Evolutionary conservation across 2,797 vertebrate species (phyloP).

Genomic region (Podargus strigoides): DNA sequence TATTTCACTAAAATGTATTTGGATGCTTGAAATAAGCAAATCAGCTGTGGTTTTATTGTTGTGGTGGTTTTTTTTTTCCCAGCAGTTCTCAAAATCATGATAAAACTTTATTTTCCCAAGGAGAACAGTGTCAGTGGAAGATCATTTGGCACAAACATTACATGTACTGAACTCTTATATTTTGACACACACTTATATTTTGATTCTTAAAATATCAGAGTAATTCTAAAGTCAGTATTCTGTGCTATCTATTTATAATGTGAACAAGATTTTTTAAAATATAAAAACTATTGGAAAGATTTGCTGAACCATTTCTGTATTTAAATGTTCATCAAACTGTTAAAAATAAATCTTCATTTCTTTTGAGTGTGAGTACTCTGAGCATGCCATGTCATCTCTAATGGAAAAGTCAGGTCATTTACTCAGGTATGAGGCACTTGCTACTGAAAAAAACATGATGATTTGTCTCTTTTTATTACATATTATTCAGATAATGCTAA

Average conservation of each 20-base stretch:
- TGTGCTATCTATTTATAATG: not conserved
- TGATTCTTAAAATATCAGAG: not conserved
- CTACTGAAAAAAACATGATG: conserved; percentile 76
- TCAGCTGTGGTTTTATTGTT: not conserved
- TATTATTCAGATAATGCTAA: conserved; percentile 73
- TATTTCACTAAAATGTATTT: not conserved
- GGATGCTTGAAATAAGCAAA: not conserved
- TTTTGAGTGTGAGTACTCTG: conserved; percentile 48
- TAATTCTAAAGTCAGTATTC: not conserved
- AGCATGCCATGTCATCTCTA: conserved; percentile 55
- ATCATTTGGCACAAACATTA: not conserved
- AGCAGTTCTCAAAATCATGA: not conserved
- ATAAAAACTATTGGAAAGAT: not conserved
- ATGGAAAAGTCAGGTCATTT: conserved; percentile 77
- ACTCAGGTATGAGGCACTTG: conserved; percentile 68
- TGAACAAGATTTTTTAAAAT: not conserved
- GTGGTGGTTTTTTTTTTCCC: not conserved
- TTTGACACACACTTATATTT: not conserved
- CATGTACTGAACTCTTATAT: not conserved
- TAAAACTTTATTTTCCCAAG: not conserved
- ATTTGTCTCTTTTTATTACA: conserved; percentile 75
- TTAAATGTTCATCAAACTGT: conserved; percentile 63
- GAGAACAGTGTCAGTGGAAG: not conserved
- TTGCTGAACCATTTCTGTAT: conserved; percentile 31
- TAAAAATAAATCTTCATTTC: conserved; percentile 61